phyloP scores from a whole-genome alignment of 2,113 vertebrate genomes.

The Dunckerocampus dactyliophorus region DNA sequence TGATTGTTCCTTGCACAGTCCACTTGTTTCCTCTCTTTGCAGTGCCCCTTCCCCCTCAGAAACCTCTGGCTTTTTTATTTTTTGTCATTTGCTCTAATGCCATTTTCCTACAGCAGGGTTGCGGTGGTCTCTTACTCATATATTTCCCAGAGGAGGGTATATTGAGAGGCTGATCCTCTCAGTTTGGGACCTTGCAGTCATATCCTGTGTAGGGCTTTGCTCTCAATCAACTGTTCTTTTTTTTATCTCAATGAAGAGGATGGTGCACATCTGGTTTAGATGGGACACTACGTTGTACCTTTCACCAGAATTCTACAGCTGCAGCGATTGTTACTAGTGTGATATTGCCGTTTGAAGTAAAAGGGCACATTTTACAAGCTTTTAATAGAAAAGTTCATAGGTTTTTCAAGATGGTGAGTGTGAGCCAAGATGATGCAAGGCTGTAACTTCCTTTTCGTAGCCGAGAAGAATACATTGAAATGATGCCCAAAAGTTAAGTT shows the following conservation, averaged over 20 bases:
- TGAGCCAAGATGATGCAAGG: neutral
- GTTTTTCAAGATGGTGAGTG: too few species aligned
- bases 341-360: neutral
- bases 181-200: constrained; percentile 66
- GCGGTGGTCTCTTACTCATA: constrained; percentile 70
- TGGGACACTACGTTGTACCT: constrained; percentile 13
- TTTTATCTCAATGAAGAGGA: constrained; percentile 35
- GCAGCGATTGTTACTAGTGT: neutral
- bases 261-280: constrained; percentile 36
- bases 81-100: constrained; percentile 45
- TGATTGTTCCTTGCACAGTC: constrained; percentile 17
- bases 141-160: constrained; percentile 60
- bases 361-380: neutral
- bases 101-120: constrained; percentile 56
- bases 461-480: neutral
- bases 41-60: constrained; percentile 32
- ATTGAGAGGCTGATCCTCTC: constrained; percentile 67
- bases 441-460: neutral
- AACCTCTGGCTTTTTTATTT: constrained; percentile 6
- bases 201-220: constrained; percentile 66
- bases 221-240: constrained; percentile 38
- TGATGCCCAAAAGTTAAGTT: too few species aligned
- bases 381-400: neutral
- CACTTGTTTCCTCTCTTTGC: constrained; percentile 33
- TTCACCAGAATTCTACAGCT: neutral